phyloP scores from a whole-genome alignment of 2,888 invertebrate species.

The Protodeltote pygarga region DNA sequence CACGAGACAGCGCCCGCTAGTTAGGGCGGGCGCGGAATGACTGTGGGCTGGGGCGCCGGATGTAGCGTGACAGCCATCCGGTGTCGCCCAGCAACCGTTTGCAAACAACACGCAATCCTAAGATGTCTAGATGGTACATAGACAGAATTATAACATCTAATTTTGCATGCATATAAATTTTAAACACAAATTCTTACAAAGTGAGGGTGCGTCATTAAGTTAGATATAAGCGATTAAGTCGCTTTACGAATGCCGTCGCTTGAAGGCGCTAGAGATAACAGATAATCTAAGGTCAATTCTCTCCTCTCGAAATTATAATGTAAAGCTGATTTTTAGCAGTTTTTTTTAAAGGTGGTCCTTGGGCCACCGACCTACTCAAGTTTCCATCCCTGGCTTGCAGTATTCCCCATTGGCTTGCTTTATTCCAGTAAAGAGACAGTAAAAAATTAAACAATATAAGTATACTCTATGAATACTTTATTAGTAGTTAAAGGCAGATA shows the following conservation, averaged over 20 bases:
- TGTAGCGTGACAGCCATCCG: conserved; percentile 67
- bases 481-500: conserved; percentile 46
- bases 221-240: too few relatives aligned
- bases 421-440: too few relatives aligned
- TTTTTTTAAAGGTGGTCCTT: too few relatives aligned
- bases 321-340: too few relatives aligned
- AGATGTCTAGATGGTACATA: conserved; percentile 25
- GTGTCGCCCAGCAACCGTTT: conserved; percentile 79
- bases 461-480: conserved; percentile 47
- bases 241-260: too few relatives aligned
- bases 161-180: conserved; percentile 23
- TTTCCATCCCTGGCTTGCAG: too few relatives aligned
- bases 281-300: too few relatives aligned
- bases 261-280: too few relatives aligned
- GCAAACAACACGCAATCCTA: conserved; percentile 73
- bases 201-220: too few relatives aligned
- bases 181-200: neutral
- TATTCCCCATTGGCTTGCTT: too few relatives aligned
- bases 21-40: conserved; percentile 74
- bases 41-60: conserved; percentile 72
- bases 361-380: too few relatives aligned
- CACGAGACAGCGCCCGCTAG: conserved; percentile 47
- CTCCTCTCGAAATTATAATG: too few relatives aligned
- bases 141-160: conserved; percentile 13
- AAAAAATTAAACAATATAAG: conserved; percentile 19